A percentile compares a stretch with the other conserved stretches of the same genome.
These are phyloP conservation scores for Tachyglossus aculeatus DNA, from an alignment of 2,797 vertebrate species.

Conservation along the genomic window DNA sequence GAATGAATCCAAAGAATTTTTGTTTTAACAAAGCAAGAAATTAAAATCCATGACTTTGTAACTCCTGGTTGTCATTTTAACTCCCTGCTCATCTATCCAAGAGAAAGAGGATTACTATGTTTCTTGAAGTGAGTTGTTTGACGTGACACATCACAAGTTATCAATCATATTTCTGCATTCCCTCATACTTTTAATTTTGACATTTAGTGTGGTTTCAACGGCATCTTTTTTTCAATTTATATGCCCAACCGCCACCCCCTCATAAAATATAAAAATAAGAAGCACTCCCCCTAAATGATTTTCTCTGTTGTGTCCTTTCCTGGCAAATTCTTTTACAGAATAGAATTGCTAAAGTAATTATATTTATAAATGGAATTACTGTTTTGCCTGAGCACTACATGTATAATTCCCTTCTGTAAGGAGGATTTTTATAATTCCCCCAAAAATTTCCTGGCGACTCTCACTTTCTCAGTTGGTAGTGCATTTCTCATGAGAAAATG, in stretches of 20 bases:
- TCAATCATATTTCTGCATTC: constrained; percentile 44
- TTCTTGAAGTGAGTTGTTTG: constrained; percentile 7
- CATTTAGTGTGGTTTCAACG: constrained; percentile 40
- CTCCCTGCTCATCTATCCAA: not conserved
- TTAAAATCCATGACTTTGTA: not conserved
- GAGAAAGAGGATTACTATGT: not conserved
- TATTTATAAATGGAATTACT: constrained; percentile 65
- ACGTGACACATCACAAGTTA: not conserved
- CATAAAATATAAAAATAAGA: constrained; percentile 9
- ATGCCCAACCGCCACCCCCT: not conserved
- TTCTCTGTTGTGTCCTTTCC: constrained; percentile 37
- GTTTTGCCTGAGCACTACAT: constrained; percentile 54
- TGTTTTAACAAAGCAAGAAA: not conserved
- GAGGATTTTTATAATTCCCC: constrained; percentile 66
- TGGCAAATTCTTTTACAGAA: constrained; percentile 55
- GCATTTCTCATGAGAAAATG: constrained; percentile 24
- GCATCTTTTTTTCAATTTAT: constrained; percentile 57
- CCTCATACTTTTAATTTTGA: constrained; percentile 39
- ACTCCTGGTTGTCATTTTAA: not conserved
- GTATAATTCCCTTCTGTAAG: constrained; percentile 50
- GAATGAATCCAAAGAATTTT: constrained; percentile 1
- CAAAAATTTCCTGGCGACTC: constrained; percentile 57
- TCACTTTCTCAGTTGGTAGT: constrained; percentile 41
- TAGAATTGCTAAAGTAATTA: constrained; percentile 59
- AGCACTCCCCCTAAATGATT: constrained; percentile 51